Percentiles rank a stretch among this genome's conserved stretches.
phyloP scores from a whole-genome alignment of 2,888 invertebrate species.

The Autographa pulchrina region DNA sequence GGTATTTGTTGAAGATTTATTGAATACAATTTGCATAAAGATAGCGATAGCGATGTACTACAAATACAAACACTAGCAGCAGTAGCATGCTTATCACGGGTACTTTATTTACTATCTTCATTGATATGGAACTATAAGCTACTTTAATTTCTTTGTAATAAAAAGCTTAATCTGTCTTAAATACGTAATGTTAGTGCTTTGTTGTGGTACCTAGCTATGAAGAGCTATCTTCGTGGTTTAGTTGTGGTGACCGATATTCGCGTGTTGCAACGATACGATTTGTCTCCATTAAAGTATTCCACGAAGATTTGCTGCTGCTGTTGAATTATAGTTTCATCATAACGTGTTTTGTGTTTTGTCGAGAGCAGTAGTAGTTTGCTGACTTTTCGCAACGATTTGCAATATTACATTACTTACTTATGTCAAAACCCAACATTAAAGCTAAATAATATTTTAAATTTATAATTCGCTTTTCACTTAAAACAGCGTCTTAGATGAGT shows the following conservation, averaged over 20 bases:
- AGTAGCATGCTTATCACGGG: neutral
- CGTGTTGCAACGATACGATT: neutral
- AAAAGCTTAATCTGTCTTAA: neutral
- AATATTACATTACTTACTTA: no score
- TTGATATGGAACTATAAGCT: neutral
- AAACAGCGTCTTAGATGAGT: no score
- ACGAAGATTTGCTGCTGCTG: neutral
- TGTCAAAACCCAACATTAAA: no score
- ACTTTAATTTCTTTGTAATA: neutral
- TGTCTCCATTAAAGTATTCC: neutral
- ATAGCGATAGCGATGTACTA: neutral
- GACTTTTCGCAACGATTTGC: neutral
- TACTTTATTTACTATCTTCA: neutral
- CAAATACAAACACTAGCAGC: neutral
- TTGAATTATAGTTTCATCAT: neutral
- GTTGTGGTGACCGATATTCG: conserved; percentile 14
- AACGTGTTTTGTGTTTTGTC: neutral
- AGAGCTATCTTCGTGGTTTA: neutral
- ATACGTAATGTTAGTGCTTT: neutral
- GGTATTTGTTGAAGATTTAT: neutral
- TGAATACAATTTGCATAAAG: neutral
- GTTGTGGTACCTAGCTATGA: neutral
- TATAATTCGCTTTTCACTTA: no score
- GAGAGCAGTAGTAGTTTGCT: neutral
- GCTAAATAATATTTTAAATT: no score